These are phyloP conservation scores for Machimus atricapillus DNA, from an alignment of 2,888 invertebrate species.

Conservation along the genomic window DNA sequence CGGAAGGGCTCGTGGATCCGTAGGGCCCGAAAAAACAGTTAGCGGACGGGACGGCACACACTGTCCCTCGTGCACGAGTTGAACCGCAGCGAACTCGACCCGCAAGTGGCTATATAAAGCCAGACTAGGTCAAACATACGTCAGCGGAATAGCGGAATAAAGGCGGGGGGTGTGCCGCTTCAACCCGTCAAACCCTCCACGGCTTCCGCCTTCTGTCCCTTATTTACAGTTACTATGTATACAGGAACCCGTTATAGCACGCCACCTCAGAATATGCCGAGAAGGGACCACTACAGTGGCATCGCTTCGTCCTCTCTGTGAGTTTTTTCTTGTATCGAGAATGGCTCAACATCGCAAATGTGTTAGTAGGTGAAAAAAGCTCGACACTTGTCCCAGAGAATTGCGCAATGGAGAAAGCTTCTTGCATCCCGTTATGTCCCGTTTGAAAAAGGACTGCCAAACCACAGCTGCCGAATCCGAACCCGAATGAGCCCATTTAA, in stretches of 20 bases:
- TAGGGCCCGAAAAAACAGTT: neutral
- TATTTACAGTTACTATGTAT: neutral
- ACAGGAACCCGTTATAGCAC: neutral
- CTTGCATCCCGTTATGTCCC: neutral
- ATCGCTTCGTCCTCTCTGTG: neutral
- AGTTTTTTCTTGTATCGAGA: neutral
- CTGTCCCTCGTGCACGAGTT: neutral
- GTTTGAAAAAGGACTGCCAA: neutral
- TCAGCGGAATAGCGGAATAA: slow-evolving; percentile 35
- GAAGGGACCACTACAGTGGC: neutral
- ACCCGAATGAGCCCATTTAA: neutral
- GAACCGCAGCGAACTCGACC: neutral
- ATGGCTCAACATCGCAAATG: slow-evolving; percentile 1
- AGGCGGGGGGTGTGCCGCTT: neutral
- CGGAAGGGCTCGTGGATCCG: neutral
- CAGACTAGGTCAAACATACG: slow-evolving; percentile 39
- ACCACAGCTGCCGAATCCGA: neutral
- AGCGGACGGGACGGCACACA: neutral
- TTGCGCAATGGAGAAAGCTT: slow-evolving; percentile 28
- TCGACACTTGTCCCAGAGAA: neutral
- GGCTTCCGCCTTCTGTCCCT: slow-evolving; percentile 1
- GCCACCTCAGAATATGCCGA: neutral
- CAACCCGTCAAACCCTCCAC: neutral
- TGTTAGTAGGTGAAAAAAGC: slow-evolving; percentile 38
- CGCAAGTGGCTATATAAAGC: slow-evolving; percentile 25